Conservation (phyloP, 1,140 invertebrate genomes). For the Brevipalpus yothersi region DNA sequence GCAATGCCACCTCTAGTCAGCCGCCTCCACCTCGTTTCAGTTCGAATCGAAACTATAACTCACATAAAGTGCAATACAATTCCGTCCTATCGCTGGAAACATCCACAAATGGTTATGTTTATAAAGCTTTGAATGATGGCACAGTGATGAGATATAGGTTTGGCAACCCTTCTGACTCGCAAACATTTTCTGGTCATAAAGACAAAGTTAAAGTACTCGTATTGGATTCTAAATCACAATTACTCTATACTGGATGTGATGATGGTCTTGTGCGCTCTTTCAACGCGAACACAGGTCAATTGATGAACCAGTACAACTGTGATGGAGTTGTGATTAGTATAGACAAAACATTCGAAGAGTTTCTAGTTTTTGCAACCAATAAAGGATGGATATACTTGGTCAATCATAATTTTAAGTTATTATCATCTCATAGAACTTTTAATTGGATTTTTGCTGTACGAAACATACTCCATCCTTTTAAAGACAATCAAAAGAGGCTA, state of each 20-base stretch:
- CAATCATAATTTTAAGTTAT: background rate
- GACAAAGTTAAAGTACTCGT: slow-evolving; percentile 3
- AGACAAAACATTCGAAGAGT: background rate
- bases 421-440: background rate
- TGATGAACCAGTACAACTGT: background rate
- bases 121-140: background rate
- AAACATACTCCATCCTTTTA: background rate
- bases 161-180: background rate
- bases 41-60: background rate
- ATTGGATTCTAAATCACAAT: background rate
- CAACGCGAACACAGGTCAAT: background rate
- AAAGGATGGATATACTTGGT: slow-evolving; percentile 4
- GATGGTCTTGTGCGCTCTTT: slow-evolving; percentile 1
- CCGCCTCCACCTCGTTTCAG: background rate
- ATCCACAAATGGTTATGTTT: slow-evolving; percentile 1
- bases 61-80: slow-evolving; percentile 3
- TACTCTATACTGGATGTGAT: slow-evolving; percentile 2
- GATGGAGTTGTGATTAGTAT: background rate
- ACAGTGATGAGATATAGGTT: slow-evolving; percentile 1
- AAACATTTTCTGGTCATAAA: background rate
- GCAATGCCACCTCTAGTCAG: background rate
- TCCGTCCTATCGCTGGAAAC: slow-evolving; percentile 1
- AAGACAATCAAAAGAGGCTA: background rate
- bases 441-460: slow-evolving; percentile 1
- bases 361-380: slow-evolving; percentile 1